phyloP scores from a whole-genome alignment of 2,113 vertebrate species.

The Odontophorus gujanensis region DNA sequence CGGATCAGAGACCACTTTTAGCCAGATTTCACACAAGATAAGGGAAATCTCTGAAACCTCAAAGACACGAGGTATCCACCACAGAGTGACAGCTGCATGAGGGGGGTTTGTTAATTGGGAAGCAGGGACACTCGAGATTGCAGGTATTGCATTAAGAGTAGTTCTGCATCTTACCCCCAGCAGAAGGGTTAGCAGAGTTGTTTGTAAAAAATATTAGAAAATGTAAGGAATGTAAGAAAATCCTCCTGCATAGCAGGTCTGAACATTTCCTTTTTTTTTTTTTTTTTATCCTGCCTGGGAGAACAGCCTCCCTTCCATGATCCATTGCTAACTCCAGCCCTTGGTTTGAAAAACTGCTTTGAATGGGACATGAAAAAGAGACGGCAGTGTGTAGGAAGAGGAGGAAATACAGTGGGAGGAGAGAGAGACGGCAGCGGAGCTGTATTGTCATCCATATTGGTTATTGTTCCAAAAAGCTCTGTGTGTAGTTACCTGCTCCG shows the following conservation, averaged over 20 bases:
- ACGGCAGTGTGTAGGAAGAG: conserved; percentile 54
- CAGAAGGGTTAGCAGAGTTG: not conserved
- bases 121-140: not conserved
- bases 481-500: conserved; percentile 40
- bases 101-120: not conserved
- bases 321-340: conserved; percentile 17
- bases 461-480: not conserved
- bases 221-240: not conserved
- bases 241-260: not conserved
- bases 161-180: not conserved
- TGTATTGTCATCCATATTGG: conserved; percentile 60
- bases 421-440: conserved; percentile 53
- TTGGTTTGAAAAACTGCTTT: conserved; percentile 64
- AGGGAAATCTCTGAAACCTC: not conserved
- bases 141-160: not conserved
- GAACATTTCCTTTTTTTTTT: conserved; percentile 17
- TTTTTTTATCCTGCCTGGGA: conserved; percentile 8
- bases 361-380: conserved; percentile 63
- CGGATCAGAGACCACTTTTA: not conserved
- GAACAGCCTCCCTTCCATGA: conserved; percentile 2
- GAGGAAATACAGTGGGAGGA: conserved; percentile 68
- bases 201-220: not conserved
- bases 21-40: not conserved
- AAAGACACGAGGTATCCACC: not conserved
- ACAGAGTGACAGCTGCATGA: not conserved